Conservation (phyloP, 2,888 invertebrate genomes). For the Campopleginae sp. region DNA sequence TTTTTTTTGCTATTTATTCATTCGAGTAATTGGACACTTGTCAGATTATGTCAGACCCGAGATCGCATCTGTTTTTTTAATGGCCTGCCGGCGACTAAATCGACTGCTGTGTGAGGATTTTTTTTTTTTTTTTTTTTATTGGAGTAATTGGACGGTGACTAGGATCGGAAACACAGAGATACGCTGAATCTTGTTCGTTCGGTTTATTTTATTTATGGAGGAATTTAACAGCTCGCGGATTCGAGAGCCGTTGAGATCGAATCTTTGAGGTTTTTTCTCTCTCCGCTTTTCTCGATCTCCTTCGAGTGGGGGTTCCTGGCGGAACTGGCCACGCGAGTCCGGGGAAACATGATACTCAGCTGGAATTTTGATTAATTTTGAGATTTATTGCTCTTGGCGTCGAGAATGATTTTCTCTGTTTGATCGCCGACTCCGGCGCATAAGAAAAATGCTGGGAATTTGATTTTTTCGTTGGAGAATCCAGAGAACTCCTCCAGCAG, state of each 20-base stretch:
- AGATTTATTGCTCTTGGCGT: neutral
- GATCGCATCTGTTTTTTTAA: neutral
- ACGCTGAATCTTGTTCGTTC: neutral
- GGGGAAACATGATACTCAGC: neutral
- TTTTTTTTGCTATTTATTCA: neutral
- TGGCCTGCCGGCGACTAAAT: neutral
- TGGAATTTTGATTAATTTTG: constrained; percentile 5
- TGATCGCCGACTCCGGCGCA: neutral
- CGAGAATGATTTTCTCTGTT: neutral
- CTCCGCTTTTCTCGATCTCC: neutral
- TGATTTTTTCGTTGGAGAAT: neutral
- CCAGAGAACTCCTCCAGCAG: neutral
- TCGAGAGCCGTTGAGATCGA: neutral
- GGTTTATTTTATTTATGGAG: neutral
- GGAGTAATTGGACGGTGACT: neutral
- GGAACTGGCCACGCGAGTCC: neutral
- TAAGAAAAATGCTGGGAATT: neutral
- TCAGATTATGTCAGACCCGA: neutral
- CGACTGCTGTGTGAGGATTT: neutral
- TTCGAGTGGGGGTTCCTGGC: neutral
- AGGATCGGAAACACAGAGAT: neutral
- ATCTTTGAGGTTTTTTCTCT: constrained; percentile 1
- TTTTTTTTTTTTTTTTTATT: neutral
- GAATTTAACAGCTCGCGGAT: neutral
- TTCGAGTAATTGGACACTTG: constrained; percentile 8